phyloP scores from a whole-genome alignment of 1,140 invertebrate species.

The Drosophila malerkotliana region DNA sequence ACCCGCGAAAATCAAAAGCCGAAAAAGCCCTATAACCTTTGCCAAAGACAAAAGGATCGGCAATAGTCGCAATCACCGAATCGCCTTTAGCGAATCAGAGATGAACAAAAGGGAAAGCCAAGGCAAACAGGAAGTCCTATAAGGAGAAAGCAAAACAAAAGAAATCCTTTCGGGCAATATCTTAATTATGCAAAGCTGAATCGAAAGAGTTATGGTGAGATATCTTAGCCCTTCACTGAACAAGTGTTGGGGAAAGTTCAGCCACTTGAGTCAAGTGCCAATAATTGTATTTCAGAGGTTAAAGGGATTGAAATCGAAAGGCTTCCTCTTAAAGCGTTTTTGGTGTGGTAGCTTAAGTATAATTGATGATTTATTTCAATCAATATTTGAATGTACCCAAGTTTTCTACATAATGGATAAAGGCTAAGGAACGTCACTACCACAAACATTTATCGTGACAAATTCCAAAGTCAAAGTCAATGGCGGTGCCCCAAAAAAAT shows the following conservation, averaged over 20 bases:
- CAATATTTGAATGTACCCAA: constrained; percentile 29
- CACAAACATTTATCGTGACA: constrained; percentile 64
- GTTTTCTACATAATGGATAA: constrained; percentile 30
- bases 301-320: constrained; percentile 4
- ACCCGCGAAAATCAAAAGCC: constrained; percentile 28
- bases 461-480: constrained; percentile 66
- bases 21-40: constrained; percentile 16
- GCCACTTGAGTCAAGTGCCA: background rate
- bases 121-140: constrained; percentile 16
- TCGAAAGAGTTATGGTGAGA: constrained; percentile 23
- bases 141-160: constrained; percentile 28
- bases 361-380: constrained; percentile 32
- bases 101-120: constrained; percentile 20
- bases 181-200: constrained; percentile 47
- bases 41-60: constrained; percentile 16
- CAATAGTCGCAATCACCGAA: constrained; percentile 30
- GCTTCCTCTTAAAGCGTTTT: background rate
- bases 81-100: constrained; percentile 40
- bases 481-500: constrained; percentile 32
- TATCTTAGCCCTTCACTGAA: constrained; percentile 1
- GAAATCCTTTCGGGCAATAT: constrained; percentile 29
- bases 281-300: background rate
- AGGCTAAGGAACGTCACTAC: constrained; percentile 37
- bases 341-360: constrained; percentile 1
- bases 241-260: background rate